These are phyloP conservation scores for Bubo scandiacus DNA, from an alignment of 2,113 vertebrate genomes.

Conservation along the genomic window DNA sequence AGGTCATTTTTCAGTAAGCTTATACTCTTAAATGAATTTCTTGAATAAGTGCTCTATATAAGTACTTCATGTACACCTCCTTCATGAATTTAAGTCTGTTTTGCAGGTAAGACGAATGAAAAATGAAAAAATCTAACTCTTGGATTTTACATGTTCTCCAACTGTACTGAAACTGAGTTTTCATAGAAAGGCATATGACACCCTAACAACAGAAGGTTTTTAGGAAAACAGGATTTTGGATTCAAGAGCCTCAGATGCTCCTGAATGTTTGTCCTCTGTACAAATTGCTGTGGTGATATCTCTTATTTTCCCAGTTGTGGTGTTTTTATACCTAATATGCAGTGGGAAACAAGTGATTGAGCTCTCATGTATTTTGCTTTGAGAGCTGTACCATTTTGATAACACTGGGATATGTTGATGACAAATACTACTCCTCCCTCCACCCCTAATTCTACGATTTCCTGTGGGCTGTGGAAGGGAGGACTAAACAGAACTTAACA, in stretches of 20 bases:
- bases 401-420: not conserved
- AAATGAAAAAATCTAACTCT: not conserved
- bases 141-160: not conserved
- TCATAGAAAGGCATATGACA: not conserved
- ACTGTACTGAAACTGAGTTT: not conserved
- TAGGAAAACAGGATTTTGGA: not conserved
- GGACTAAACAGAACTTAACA: not conserved
- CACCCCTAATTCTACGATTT: not conserved
- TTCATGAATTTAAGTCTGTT: not conserved
- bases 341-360: not conserved
- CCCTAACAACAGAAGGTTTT: not conserved
- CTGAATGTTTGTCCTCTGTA: not conserved
- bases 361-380: not conserved
- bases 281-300: not conserved
- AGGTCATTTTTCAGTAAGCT: not conserved
- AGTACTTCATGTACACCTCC: not conserved
- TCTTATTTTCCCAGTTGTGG: not conserved
- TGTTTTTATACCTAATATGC: not conserved
- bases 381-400: not conserved
- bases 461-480: not conserved
- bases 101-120: not conserved
- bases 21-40: not conserved
- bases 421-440: not conserved
- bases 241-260: not conserved
- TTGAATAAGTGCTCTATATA: not conserved